Evolutionary conservation across 2,113 vertebrate genomes (phyloP).

Genomic region (Acrocephalus kingi): DNA sequence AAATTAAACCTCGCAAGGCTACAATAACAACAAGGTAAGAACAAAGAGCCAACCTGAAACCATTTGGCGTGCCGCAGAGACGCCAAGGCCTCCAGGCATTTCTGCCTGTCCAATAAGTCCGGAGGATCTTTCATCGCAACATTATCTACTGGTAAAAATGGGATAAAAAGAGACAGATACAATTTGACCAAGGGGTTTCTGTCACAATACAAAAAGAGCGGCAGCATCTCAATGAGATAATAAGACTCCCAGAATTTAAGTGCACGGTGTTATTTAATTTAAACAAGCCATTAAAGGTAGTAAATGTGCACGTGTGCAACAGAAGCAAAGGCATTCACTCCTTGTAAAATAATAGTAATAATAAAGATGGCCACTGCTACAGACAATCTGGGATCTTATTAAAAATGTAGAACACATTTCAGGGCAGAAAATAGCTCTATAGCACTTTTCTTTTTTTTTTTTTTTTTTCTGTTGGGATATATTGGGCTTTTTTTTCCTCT

Average conservation of each 20-base stretch:
- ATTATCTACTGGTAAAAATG: slow-evolving; percentile 94
- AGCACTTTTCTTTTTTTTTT: slow-evolving; percentile 43
- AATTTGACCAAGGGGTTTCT: slow-evolving; percentile 83
- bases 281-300: slow-evolving; percentile 68
- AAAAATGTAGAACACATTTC: slow-evolving; percentile 71
- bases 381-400: slow-evolving; percentile 80
- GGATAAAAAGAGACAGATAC: slow-evolving; percentile 82
- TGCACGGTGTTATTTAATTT: slow-evolving; percentile 71
- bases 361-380: slow-evolving; percentile 65
- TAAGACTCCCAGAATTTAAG: slow-evolving; percentile 79
- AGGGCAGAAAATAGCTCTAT: slow-evolving; percentile 71
- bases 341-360: slow-evolving; percentile 69
- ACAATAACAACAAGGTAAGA: slow-evolving; percentile 87
- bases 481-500: not conserved
- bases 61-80: slow-evolving; percentile 99
- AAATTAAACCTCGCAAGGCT: slow-evolving; percentile 81
- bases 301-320: slow-evolving; percentile 67
- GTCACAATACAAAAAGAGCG: slow-evolving; percentile 75
- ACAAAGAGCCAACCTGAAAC: slow-evolving; percentile 99
- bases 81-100: slow-evolving; percentile 99
- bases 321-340: slow-evolving; percentile 68
- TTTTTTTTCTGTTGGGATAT: not conserved
- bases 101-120: slow-evolving; percentile 99
- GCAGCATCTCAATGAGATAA: slow-evolving; percentile 76
- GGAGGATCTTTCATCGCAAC: slow-evolving; percentile 93